These are phyloP conservation scores for Ophiothrix spiculata DNA, from an alignment of 35 echinoderm and acorn worm species.

Conservation along the genomic window DNA sequence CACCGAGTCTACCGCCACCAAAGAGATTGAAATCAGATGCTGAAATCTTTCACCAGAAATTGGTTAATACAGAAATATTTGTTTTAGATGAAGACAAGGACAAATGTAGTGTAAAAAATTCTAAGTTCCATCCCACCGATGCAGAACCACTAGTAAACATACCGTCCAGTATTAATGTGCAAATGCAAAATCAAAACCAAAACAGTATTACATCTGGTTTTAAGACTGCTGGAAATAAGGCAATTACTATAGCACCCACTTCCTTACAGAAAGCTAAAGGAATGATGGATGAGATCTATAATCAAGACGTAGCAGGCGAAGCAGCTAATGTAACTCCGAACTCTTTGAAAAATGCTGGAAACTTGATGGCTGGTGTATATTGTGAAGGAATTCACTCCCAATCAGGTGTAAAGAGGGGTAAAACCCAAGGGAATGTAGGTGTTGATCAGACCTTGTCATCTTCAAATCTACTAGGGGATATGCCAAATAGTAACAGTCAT, in stretches of 20 bases:
- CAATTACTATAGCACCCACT: neutral
- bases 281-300: neutral
- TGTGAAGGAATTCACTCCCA: neutral
- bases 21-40: constrained; percentile 30
- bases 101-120: neutral
- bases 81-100: neutral
- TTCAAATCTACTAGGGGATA: no score
- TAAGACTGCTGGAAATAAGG: neutral
- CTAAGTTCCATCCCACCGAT: no score
- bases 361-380: neutral
- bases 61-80: neutral
- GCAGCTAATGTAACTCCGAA: neutral
- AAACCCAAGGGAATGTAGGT: neutral
- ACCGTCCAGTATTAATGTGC: no score
- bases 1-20: neutral
- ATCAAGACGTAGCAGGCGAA: neutral
- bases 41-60: neutral
- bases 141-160: no score
- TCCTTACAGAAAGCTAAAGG: constrained; percentile 7
- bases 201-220: neutral
- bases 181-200: no score
- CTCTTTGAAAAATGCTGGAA: neutral
- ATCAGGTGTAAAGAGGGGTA: neutral
- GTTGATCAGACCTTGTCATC: no score
- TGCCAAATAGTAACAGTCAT: no score